phyloP scores from a whole-genome alignment of 2,113 vertebrate species.

The Diadophis punctatus region DNA sequence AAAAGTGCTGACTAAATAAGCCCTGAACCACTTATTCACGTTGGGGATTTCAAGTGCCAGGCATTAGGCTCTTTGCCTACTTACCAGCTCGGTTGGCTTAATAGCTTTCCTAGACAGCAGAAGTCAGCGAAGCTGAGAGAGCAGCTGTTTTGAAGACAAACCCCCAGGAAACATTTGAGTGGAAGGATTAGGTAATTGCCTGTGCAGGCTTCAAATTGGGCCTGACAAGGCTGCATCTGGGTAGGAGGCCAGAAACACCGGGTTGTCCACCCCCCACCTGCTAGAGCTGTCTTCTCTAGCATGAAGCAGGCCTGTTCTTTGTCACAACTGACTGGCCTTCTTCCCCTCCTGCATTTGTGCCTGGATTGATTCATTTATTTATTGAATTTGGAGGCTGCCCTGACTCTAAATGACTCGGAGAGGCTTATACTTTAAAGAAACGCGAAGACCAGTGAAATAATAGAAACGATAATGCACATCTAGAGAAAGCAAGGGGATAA shows the following conservation, averaged over 20 bases:
- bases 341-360: background rate
- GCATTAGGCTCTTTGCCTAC: background rate
- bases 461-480: background rate
- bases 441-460: background rate
- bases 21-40: background rate
- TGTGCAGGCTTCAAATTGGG: slow-evolving; percentile 31
- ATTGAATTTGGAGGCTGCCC: background rate
- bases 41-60: background rate
- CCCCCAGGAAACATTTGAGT: slow-evolving; percentile 47
- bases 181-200: slow-evolving; percentile 29
- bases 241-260: too few species aligned
- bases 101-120: slow-evolving; percentile 46
- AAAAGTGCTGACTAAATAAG: background rate
- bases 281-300: background rate
- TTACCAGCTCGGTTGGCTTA: background rate
- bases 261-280: background rate
- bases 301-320: background rate
- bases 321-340: background rate
- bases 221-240: background rate
- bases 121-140: background rate
- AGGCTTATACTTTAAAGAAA: background rate
- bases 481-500: background rate
- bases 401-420: background rate
- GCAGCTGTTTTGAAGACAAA: slow-evolving; percentile 39
- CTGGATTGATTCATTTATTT: background rate